Percentiles rank a stretch among this genome's conserved stretches.
Conservation (phyloP, 2,888 invertebrate genomes). For the Brachypterus glaber region DNA sequence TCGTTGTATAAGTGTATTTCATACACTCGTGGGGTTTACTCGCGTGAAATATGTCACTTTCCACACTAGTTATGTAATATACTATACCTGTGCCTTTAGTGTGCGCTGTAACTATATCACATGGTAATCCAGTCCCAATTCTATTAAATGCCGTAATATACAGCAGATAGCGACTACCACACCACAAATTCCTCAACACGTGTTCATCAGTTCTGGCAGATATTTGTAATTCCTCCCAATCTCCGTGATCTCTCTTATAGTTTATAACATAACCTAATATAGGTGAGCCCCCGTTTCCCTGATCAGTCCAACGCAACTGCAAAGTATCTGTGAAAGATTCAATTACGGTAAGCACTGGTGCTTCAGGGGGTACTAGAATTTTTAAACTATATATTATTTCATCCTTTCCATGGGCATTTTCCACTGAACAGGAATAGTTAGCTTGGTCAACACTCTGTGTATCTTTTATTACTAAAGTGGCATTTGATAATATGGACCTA, state of each 20-base stretch:
- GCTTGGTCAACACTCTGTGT: slow-evolving; percentile 76
- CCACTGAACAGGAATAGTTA: slow-evolving; percentile 82
- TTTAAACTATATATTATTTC: slow-evolving; percentile 70
- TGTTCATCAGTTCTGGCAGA: slow-evolving; percentile 72
- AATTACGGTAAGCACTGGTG: slow-evolving; percentile 70
- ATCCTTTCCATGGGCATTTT: slow-evolving; percentile 75
- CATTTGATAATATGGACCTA: slow-evolving; percentile 57
- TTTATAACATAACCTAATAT: slow-evolving; percentile 79
- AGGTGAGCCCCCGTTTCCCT: slow-evolving; percentile 69
- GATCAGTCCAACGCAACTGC: slow-evolving; percentile 63
- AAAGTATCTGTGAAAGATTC: slow-evolving; percentile 76
- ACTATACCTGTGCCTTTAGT: slow-evolving; percentile 69
- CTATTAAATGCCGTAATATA: slow-evolving; percentile 86
- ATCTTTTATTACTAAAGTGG: slow-evolving; percentile 66
- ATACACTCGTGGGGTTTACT: too few relatives aligned
- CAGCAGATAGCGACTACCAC: slow-evolving; percentile 78
- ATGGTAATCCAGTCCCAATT: slow-evolving; percentile 80
- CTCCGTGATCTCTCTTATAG: slow-evolving; percentile 81
- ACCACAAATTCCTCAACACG: slow-evolving; percentile 73
- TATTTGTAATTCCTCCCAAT: slow-evolving; percentile 85
- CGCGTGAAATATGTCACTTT: too few relatives aligned
- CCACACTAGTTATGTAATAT: too few relatives aligned
- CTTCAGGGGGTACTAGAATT: slow-evolving; percentile 75
- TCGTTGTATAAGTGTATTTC: too few relatives aligned
- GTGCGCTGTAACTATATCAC: slow-evolving; percentile 77